phyloP scores from a whole-genome alignment of 1,140 invertebrate species.

The Zaprionus camerounensis region DNA sequence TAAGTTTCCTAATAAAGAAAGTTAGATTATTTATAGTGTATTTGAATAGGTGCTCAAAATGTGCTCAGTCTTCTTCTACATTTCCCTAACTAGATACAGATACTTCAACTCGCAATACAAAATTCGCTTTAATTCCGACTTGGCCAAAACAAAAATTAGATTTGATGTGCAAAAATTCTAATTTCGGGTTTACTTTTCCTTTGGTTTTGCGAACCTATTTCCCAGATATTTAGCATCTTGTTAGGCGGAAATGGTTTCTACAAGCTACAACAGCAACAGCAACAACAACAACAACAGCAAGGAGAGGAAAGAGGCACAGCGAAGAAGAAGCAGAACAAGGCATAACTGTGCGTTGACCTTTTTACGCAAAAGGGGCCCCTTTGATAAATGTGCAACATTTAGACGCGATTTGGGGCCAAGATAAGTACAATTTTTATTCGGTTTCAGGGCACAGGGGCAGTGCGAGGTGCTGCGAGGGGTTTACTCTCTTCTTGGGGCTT shows the following conservation, averaged over 20 bases:
- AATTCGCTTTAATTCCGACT: slow-evolving; percentile 66
- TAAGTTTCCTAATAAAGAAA: too few species aligned
- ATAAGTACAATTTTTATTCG: slow-evolving; percentile 50
- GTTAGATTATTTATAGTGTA: neutral
- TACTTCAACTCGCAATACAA: slow-evolving; percentile 36
- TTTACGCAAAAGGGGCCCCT: slow-evolving; percentile 58
- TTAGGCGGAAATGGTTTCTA: slow-evolving; percentile 75
- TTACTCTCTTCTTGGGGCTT: slow-evolving; percentile 29
- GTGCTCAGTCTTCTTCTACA: neutral
- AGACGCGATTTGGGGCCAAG: slow-evolving; percentile 80
- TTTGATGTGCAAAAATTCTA: slow-evolving; percentile 70
- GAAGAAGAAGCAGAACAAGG: slow-evolving; percentile 66
- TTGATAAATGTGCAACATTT: slow-evolving; percentile 83
- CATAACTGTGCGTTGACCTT: slow-evolving; percentile 82
- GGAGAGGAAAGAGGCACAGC: slow-evolving; percentile 39
- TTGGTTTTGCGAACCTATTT: slow-evolving; percentile 40
- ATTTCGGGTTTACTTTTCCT: slow-evolving; percentile 36
- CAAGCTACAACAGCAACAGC: slow-evolving; percentile 63
- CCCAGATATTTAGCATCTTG: slow-evolving; percentile 48
- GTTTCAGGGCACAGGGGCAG: neutral
- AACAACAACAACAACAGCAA: slow-evolving; percentile 51
- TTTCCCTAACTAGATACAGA: slow-evolving; percentile 34
- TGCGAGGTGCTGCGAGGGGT: neutral
- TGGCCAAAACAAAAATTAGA: slow-evolving; percentile 56
- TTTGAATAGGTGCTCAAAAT: neutral